Evolutionary conservation across 2,797 vertebrate species (phyloP), one percentile per base, ranked within the genome.

Genomic region (Sebastes elongatus): DNA sequence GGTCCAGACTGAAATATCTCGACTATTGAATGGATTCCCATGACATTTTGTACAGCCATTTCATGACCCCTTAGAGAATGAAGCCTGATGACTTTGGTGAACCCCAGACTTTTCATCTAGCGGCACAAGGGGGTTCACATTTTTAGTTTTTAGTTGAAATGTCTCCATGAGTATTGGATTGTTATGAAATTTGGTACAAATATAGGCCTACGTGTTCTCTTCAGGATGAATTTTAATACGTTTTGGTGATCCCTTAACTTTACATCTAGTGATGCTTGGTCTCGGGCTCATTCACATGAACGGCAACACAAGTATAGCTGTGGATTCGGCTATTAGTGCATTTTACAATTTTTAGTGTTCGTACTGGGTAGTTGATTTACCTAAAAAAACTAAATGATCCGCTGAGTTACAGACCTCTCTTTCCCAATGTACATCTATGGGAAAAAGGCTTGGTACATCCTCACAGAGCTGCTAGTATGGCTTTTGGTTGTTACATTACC

Each of bases 251-350:
- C 22, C 10, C 22, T 13, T 11, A 35, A 20, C 28, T 52, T 62
- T 38, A 38, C 32, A 63, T 18, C 6, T 46, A 46, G 42, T 18
- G 16, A 46, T 46, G 16, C 42, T 46, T 16, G 7, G 6, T 46
- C 16, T 46, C 7, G 7, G 42, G 42, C 42, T 46, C 42, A 46
- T 46, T 46, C 42, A 42, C 14, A 42, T 0, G 6, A 42, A 42
- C 38, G 3, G 14, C 38, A 42, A 42, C 38, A 42, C 2, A 0
- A 16, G 14, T 0, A 42, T 42, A 42, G 0, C 38, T 42, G 38
- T 42, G 14, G 14, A 42, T 42, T 16, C 1, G 38, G 14, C 38
- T 42, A 42, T 42, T 7, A 42, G 14, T 42, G 38, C 38, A 42
- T 42, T 42, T 42, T 42, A 42, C 38, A 42, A 42, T 0, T 42